Evolutionary conservation across 2,113 vertebrate species (phyloP).

Genomic region (Protobothrops mucrosquamatus): DNA sequence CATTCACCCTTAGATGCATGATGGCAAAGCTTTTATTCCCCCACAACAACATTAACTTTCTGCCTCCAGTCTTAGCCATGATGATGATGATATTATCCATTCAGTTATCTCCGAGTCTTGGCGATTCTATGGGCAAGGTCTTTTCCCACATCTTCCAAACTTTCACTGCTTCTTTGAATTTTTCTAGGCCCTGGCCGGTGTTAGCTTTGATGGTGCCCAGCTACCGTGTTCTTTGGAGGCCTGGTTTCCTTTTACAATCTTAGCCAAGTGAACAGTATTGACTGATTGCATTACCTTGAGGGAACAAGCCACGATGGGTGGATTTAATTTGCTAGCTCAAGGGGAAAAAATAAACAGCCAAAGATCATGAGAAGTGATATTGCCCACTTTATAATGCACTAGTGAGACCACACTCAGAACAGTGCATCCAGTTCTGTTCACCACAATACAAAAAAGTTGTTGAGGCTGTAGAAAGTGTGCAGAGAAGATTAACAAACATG

Average conservation of each 20-base stretch:
- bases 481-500: not conserved
- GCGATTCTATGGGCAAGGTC: not conserved
- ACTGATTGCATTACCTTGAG: conserved; percentile 48
- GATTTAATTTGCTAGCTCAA: conserved; percentile 17
- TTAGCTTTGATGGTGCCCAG: not conserved
- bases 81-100: not conserved
- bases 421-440: not conserved
- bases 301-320: conserved; percentile 24
- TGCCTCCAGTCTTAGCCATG: conserved; percentile 43
- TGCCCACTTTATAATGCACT: not conserved
- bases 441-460: not conserved
- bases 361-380: not conserved
- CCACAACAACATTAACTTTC: conserved; percentile 46
- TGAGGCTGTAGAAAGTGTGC: not conserved
- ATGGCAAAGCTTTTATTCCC: not conserved
- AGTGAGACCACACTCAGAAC: not conserved
- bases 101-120: not conserved
- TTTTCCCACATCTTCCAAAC: not conserved
- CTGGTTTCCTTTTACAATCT: conserved; percentile 22
- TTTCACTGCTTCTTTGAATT: not conserved
- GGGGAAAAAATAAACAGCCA: not conserved
- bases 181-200: not conserved
- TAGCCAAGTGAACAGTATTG: conserved; percentile 60
- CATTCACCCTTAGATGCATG: conserved; percentile 22
- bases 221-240: not conserved